A percentile compares a stretch with the other conserved stretches of the same genome.
phyloP scores from a whole-genome alignment of 2,888 invertebrate species.

The Ernsta delagoae region DNA sequence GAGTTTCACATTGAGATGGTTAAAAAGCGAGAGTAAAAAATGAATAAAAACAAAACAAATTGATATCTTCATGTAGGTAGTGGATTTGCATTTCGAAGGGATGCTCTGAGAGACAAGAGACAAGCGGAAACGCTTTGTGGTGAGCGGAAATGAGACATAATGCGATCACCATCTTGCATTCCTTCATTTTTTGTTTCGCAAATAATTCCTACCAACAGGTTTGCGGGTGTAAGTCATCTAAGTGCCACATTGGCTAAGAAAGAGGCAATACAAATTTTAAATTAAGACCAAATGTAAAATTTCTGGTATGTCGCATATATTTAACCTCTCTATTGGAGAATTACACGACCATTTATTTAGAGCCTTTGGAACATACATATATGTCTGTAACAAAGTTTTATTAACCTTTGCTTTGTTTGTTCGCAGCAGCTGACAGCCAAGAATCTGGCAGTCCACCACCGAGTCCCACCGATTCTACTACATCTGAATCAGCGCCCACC shows the following conservation, averaged over 20 bases:
- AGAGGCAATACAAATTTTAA: background rate
- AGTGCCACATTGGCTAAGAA: slow-evolving; percentile 31
- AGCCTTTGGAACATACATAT: too few species aligned
- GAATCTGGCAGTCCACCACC: slow-evolving; percentile 79
- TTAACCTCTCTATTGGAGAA: background rate
- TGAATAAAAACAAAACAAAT: slow-evolving; percentile 42
- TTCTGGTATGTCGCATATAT: too few species aligned
- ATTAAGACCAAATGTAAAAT: background rate
- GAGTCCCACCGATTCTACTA: slow-evolving; percentile 75
- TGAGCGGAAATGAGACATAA: slow-evolving; percentile 76
- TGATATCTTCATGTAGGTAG: slow-evolving; percentile 50
- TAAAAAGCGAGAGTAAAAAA: background rate
- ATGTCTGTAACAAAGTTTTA: too few species aligned
- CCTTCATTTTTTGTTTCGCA: slow-evolving; percentile 51
- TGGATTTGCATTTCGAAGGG: slow-evolving; percentile 75
- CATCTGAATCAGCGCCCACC: slow-evolving; percentile 79
- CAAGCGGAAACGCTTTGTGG: slow-evolving; percentile 78
- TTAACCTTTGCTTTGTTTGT: slow-evolving; percentile 48
- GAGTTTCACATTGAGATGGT: background rate
- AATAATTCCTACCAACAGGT: slow-evolving; percentile 46
- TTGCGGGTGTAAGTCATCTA: slow-evolving; percentile 41
- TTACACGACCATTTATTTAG: too few species aligned
- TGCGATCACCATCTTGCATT: slow-evolving; percentile 71
- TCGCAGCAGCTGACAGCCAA: slow-evolving; percentile 79
- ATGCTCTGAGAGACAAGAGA: slow-evolving; percentile 77